Base-by-base conservation (phyloP, 1,140 invertebrate genomes). In the Ips nitidus region DNA sequence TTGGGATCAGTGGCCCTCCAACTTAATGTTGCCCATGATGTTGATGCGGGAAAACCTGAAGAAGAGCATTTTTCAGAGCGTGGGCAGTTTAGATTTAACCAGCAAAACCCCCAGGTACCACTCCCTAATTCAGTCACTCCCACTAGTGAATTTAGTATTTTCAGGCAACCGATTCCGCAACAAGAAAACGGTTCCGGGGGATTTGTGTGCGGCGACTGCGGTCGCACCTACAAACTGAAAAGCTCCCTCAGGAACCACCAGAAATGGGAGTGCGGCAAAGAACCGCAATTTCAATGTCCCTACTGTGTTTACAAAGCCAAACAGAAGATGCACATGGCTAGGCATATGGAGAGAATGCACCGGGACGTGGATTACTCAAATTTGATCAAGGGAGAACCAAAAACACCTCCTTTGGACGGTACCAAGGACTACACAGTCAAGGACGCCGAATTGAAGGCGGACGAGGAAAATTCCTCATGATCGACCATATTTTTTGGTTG, bases 271-370 rank as follows among this genome's bases (percentile, higher is more conserved):
- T 94, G 91, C 80, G 91, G 84, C 5, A 84, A 85, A 64, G 83
- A 85, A 57, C 84, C 84, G 2, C 82, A 85, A 65, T 87, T 87
- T 74, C 82, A 84, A 66, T 87, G 86, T 70, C 76, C 78, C 2
- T 77, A 82, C 41, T 87, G 85, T 71, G 75, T 91, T 74, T 62
- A 84, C 78, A 79, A 84, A 79, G 77, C 84, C 77, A 79, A 83
- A 79, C 77, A 80, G 79, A 71, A 81, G 77, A 65, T 83, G 84
- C 77, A 84, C 79, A 92, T 93, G 76, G 91, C 90, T 45, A 87
- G 91, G 57, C 91, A 94, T 80, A 91, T 93, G 89, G 90, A 93
- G 79, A 86, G 91, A 22, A 93, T 93, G 91, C 91, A 94, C 81
- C 90, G 91, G 79, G 78, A 79, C 58, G 76, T 80, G n/a, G 78